These are phyloP conservation scores for Octonoba sinensis DNA, from an alignment of 2,888 invertebrate species.

Conservation along the genomic window DNA sequence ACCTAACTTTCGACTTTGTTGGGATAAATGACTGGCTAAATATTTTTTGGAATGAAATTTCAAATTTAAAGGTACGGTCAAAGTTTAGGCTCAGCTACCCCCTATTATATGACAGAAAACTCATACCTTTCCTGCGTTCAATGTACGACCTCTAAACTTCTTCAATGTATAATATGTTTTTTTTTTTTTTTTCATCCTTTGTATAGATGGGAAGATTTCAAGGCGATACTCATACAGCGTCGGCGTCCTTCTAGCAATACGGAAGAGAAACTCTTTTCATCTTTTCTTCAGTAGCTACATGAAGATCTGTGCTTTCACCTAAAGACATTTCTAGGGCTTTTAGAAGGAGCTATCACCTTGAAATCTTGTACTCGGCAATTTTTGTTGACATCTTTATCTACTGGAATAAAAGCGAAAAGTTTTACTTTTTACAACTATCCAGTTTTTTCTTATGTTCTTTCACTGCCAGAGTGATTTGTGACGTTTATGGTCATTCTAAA, in stretches of 20 bases:
- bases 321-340: conserved; percentile 4
- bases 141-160: no score
- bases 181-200: not conserved
- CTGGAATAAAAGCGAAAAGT: conserved; percentile 55
- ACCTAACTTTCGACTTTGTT: no score
- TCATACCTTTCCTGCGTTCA: no score
- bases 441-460: conserved; percentile 12
- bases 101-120: no score
- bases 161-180: no score
- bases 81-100: no score
- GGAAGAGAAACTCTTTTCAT: not conserved
- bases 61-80: no score
- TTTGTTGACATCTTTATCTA: conserved; percentile 33
- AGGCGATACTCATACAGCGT: conserved; percentile 39
- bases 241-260: not conserved
- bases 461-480: not conserved
- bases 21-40: no score
- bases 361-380: conserved; percentile 50
- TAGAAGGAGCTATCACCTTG: conserved; percentile 33
- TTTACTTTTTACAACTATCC: conserved; percentile 54
- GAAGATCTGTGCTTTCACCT: not conserved
- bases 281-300: not conserved
- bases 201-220: conserved; percentile 50
- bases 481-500: no score
- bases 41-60: no score